Percentiles rank a stretch among this genome's conserved stretches.
phyloP scores from a whole-genome alignment of 2,797 vertebrate genomes.

The Urophycis tenuis region DNA sequence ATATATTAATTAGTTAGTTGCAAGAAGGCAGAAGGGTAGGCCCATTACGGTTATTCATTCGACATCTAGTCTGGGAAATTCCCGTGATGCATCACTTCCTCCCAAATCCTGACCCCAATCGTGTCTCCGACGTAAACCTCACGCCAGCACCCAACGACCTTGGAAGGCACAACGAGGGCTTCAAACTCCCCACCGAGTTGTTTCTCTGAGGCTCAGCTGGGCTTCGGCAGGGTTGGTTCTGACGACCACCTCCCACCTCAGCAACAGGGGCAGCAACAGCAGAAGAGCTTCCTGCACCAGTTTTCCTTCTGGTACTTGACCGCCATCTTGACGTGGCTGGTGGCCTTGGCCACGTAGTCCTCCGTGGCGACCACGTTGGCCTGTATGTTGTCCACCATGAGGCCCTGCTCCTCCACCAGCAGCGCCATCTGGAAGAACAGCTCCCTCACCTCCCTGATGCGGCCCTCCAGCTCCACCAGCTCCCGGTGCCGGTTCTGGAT shows the following conservation, averaged over 20 bases:
- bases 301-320: conserved; percentile 81
- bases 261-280: conserved; percentile 86
- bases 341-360: conserved; percentile 78
- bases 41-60: background rate
- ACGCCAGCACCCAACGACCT: background rate
- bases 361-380: conserved; percentile 76
- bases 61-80: background rate
- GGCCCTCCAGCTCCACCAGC: conserved; percentile 85
- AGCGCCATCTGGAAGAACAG: conserved; percentile 89
- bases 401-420: conserved; percentile 88
- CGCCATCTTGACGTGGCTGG: conserved; percentile 75
- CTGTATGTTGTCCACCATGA: conserved; percentile 84
- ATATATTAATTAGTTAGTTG: background rate
- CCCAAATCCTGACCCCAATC: background rate
- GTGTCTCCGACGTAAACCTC: background rate
- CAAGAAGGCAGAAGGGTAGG: background rate
- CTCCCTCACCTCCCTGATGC: conserved; percentile 86
- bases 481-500: conserved; percentile 92
- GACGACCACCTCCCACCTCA: conserved; percentile 33
- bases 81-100: background rate
- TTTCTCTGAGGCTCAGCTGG: too few relatives aligned
- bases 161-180: background rate
- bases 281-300: conserved; percentile 83
- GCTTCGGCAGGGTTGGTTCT: too few relatives aligned
- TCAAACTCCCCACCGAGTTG: background rate